phyloP scores from a whole-genome alignment of 2,888 invertebrate genomes.

The Smittia sp. region DNA sequence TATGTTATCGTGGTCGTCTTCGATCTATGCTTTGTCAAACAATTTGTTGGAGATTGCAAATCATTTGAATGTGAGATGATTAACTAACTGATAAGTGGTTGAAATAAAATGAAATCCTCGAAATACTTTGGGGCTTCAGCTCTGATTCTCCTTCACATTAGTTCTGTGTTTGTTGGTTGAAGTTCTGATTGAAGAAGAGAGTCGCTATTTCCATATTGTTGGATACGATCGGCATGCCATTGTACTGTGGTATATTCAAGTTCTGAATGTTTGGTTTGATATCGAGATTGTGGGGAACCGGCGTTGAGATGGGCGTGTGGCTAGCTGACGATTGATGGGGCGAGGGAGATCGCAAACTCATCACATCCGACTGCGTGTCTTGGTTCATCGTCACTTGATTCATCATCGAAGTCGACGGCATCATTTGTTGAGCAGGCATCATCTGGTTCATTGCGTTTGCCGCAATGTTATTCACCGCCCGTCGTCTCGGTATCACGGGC shows the following conservation, averaged over 20 bases:
- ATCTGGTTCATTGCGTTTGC: not conserved
- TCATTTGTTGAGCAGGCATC: not conserved
- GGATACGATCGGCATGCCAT: not conserved
- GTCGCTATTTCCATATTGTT: not conserved
- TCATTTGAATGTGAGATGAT: not conserved
- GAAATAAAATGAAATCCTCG: not conserved
- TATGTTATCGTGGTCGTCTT: not conserved
- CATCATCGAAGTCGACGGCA: not conserved
- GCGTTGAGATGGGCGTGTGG: not conserved
- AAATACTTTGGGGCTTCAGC: not conserved
- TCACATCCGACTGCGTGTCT: not conserved
- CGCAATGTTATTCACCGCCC: conserved; percentile 4
- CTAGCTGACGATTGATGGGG: conserved; percentile 25
- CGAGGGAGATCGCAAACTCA: conserved; percentile 26
- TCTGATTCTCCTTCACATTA: not conserved
- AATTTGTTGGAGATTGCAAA: not conserved
- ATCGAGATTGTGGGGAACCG: conserved; percentile 16
- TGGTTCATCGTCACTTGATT: conserved; percentile 1
- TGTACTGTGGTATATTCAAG: conserved; percentile 26
- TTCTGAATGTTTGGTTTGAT: conserved; percentile 39
- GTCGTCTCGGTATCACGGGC: conserved; percentile 33
- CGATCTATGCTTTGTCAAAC: not conserved
- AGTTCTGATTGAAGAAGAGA: conserved; percentile 35
- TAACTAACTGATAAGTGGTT: not conserved
- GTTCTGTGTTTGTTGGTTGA: conserved; percentile 31